Conservation (phyloP, 2,797 vertebrate species). For the Spinus olivaceus region DNA sequence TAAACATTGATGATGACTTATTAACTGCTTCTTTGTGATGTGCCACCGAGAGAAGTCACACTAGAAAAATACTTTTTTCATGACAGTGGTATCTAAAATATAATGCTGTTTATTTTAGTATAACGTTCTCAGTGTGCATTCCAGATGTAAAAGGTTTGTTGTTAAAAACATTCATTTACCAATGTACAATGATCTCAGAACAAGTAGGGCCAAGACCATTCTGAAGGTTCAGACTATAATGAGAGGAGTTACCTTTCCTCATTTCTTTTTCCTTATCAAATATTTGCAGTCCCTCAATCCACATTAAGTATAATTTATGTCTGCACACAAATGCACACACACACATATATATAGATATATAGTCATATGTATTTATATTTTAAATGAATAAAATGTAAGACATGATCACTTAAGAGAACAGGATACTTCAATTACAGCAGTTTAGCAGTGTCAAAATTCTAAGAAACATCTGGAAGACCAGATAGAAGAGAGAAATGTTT, state of each 20-base stretch:
- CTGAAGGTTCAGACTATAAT: slow-evolving; percentile 63
- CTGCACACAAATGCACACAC: not conserved
- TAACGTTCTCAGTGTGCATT: slow-evolving; percentile 1
- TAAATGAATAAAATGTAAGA: slow-evolving; percentile 56
- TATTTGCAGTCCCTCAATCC: slow-evolving; percentile 47
- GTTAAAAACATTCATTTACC: slow-evolving; percentile 58
- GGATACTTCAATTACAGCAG: slow-evolving; percentile 65
- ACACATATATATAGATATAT: not conserved
- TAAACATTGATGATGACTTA: not conserved
- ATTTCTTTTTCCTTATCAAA: slow-evolving; percentile 60
- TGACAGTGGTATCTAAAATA: not conserved
- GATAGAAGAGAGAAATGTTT: slow-evolving; percentile 76
- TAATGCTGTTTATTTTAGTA: slow-evolving; percentile 18
- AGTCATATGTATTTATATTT: slow-evolving; percentile 4
- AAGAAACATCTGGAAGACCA: slow-evolving; percentile 76
- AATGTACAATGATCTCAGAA: slow-evolving; percentile 43
- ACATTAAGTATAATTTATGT: slow-evolving; percentile 44
- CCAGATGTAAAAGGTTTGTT: slow-evolving; percentile 55
- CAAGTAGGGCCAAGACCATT: not conserved
- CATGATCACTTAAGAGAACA: slow-evolving; percentile 39
- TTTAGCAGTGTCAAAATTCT: slow-evolving; percentile 60
- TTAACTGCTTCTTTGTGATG: not conserved
- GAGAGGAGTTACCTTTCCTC: slow-evolving; percentile 60
- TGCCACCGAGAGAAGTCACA: not conserved
- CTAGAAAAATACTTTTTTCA: not conserved